phyloP scores from a whole-genome alignment of 2,797 vertebrate species.

The Ctenochaetus hawaiiensis region DNA sequence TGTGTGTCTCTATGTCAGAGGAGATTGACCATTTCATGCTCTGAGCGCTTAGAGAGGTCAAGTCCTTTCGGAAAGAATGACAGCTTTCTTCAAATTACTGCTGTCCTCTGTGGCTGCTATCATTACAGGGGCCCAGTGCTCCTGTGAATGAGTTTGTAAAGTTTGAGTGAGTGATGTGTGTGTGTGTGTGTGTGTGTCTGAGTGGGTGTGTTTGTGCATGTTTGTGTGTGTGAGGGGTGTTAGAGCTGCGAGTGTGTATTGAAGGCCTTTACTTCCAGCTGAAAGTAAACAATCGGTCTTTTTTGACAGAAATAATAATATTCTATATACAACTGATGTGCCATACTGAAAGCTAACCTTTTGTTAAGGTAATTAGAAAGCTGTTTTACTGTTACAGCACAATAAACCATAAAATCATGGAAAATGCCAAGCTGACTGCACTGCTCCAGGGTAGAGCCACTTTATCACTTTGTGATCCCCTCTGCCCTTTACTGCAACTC shows the following conservation, averaged over 20 bases:
- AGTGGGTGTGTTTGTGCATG: not conserved
- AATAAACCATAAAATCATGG: conserved; percentile 41
- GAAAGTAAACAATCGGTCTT: conserved; percentile 15
- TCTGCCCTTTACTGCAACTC: conserved; percentile 49
- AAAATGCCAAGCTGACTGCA: conserved; percentile 38
- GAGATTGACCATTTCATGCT: conserved; percentile 65
- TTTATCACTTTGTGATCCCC: conserved; percentile 39
- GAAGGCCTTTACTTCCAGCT: not conserved
- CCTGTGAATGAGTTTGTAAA: conserved; percentile 20
- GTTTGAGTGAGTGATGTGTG: conserved; percentile 12
- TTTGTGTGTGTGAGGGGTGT: not conserved
- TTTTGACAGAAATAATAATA: conserved; percentile 9
- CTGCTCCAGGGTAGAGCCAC: conserved; percentile 22
- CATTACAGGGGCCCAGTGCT: conserved; percentile 24
- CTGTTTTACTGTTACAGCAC: conserved; percentile 29
- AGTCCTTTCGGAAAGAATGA: conserved; percentile 54
- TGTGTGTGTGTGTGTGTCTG: not conserved
- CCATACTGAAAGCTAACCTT: conserved; percentile 32
- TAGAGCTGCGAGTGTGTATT: not conserved
- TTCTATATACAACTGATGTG: not conserved
- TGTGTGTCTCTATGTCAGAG: not conserved
- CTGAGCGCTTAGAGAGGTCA: conserved; percentile 47
- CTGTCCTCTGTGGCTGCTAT: conserved; percentile 27
- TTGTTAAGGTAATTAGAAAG: conserved; percentile 48
- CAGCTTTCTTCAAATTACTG: conserved; percentile 64